Evolutionary conservation across 2,888 invertebrate genomes (phyloP).

Genomic region (Portevinia maculata): DNA sequence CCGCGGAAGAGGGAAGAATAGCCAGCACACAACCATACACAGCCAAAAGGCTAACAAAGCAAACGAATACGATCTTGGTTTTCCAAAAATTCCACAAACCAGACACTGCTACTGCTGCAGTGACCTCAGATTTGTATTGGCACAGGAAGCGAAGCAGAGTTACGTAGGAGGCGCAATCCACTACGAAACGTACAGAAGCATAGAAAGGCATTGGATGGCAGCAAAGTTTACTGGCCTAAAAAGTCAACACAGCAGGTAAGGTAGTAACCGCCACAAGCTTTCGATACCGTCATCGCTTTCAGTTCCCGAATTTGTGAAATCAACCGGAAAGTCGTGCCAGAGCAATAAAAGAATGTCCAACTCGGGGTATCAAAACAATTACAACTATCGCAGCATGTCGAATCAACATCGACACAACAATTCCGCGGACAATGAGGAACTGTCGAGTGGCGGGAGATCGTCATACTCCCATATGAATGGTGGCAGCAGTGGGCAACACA

Average conservation of each 20-base stretch:
- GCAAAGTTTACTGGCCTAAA: slow-evolving; percentile 50
- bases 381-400: slow-evolving; percentile 75
- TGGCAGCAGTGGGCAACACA: slow-evolving; percentile 48
- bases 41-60: slow-evolving; percentile 7
- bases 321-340: slow-evolving; percentile 29
- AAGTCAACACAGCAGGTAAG: slow-evolving; percentile 41
- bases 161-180: slow-evolving; percentile 5
- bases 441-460: slow-evolving; percentile 44
- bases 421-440: slow-evolving; percentile 33
- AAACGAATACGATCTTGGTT: slow-evolving; percentile 28
- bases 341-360: slow-evolving; percentile 75
- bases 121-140: slow-evolving; percentile 26
- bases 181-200: slow-evolving; percentile 2
- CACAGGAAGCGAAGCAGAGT: background rate
- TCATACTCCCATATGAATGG: slow-evolving; percentile 68
- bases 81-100: background rate
- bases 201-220: slow-evolving; percentile 61
- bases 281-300: slow-evolving; percentile 21
- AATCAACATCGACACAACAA: slow-evolving; percentile 66
- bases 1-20: slow-evolving; percentile 39
- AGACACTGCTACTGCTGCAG: background rate
- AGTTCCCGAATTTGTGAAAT: slow-evolving; percentile 20
- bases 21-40: slow-evolving; percentile 3
- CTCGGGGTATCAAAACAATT: slow-evolving; percentile 76
- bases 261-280: slow-evolving; percentile 48